A percentile compares a stretch with the other conserved stretches of the same genome.
Evolutionary conservation across 2,888 invertebrate genomes (phyloP).

Genomic region (Adelognathus sp.): DNA sequence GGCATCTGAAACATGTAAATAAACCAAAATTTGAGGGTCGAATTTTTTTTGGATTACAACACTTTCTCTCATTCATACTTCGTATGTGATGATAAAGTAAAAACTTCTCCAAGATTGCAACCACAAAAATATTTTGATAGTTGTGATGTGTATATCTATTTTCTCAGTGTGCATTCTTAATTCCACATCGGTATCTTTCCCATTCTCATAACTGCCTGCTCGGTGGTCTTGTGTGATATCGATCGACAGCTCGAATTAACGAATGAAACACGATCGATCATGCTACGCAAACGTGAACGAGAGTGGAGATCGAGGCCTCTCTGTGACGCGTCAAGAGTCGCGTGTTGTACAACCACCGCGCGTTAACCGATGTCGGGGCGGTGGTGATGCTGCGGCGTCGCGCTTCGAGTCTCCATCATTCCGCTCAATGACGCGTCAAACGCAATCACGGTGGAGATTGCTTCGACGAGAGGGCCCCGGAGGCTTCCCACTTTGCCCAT

Average conservation of each 20-base stretch:
- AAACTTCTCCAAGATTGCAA: too few relatives aligned
- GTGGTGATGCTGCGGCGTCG: constrained; percentile 19
- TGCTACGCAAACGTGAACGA: neutral
- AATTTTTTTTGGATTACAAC: too few relatives aligned
- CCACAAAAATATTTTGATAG: too few relatives aligned
- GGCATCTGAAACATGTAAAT: too few relatives aligned
- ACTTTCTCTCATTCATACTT: too few relatives aligned
- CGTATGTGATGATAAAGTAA: too few relatives aligned
- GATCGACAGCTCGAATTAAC: constrained; percentile 32
- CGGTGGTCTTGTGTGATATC: constrained; percentile 26
- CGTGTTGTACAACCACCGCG: neutral
- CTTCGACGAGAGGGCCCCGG: constrained; percentile 66
- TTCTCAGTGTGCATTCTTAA: too few relatives aligned
- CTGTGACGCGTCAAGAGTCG: constrained; percentile 26
- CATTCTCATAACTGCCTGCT: too few relatives aligned
- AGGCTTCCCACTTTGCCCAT: constrained; percentile 72
- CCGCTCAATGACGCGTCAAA: constrained; percentile 77
- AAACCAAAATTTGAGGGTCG: too few relatives aligned
- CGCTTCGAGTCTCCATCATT: constrained; percentile 73
- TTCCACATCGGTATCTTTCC: too few relatives aligned
- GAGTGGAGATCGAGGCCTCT: neutral
- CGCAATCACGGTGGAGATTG: constrained; percentile 76
- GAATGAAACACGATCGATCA: constrained; percentile 34
- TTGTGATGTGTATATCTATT: too few relatives aligned
- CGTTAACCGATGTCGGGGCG: neutral